Conservation (phyloP, 2,113 vertebrate genomes). For the Varanus komodoensis region DNA sequence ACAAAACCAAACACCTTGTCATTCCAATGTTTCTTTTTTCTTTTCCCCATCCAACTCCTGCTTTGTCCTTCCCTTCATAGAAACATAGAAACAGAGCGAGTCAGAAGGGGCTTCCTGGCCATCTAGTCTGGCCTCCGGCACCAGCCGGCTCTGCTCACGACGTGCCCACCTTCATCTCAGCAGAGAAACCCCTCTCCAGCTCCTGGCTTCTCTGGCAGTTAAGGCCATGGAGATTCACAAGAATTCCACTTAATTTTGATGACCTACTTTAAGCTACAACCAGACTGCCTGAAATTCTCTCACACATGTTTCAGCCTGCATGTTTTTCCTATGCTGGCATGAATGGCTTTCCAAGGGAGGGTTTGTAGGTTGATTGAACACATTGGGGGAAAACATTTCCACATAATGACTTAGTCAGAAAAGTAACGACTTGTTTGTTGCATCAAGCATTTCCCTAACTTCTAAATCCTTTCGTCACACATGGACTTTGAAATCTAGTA, state of each 20-base stretch:
- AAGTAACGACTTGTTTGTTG: not conserved
- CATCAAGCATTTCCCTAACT: not conserved
- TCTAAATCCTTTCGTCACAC: not conserved
- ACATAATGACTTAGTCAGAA: not conserved
- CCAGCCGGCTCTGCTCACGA: no score
- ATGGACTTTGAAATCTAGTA: not conserved
- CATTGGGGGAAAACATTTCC: not conserved
- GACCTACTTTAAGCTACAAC: not conserved
- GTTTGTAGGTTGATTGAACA: not conserved
- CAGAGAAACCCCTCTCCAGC: not conserved
- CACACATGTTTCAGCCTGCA: not conserved
- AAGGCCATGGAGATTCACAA: not conserved
- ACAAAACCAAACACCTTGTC: no score
- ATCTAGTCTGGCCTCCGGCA: no score
- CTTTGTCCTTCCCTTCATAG: not conserved
- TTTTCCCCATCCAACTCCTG: not conserved
- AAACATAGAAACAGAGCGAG: no score
- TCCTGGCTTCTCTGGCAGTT: not conserved
- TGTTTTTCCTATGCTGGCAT: not conserved
- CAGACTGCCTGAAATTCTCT: not conserved
- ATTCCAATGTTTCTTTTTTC: not conserved
- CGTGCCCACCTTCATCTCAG: not conserved
- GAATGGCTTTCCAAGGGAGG: not conserved
- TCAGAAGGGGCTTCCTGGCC: no score
- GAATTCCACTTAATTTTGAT: not conserved